A percentile compares a stretch with the other conserved stretches of the same genome.
Evolutionary conservation across 2,113 vertebrate genomes (phyloP).

Genomic region (Cariama cristata): DNA sequence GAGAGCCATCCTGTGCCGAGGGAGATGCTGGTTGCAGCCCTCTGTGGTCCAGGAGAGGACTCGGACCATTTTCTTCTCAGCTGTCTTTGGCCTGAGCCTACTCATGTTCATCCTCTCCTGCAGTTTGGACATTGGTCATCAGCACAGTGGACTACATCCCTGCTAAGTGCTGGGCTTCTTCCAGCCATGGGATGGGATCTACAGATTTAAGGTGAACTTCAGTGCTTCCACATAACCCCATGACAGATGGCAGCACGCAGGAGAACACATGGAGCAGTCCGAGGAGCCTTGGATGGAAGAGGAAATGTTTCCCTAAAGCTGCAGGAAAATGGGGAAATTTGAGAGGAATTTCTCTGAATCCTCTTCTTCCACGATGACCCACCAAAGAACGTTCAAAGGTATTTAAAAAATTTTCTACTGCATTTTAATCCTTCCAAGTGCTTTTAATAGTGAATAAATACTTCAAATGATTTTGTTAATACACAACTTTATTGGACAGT

Average conservation of each 20-base stretch:
- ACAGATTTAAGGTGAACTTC: neutral
- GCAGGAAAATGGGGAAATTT: neutral
- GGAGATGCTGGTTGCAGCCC: no score
- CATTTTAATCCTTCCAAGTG: neutral
- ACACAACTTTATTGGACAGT: neutral
- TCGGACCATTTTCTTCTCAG: neutral
- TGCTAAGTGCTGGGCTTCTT: neutral
- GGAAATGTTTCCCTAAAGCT: neutral
- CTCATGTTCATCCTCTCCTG: neutral
- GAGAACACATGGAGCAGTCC: rapidly evolving
- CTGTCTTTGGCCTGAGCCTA: neutral
- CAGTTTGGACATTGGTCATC: neutral
- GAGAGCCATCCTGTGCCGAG: no score
- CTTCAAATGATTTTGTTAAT: neutral
- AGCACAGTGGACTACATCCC: no score
- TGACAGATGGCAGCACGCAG: neutral
- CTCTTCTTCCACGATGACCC: neutral
- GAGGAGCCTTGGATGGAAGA: neutral
- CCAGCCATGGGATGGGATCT: neutral
- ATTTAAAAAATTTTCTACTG: neutral
- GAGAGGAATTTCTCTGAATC: neutral
- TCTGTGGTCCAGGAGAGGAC: neutral
- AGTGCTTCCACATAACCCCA: neutral
- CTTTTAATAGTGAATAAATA: neutral
- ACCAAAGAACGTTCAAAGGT: neutral